Conservation (phyloP, 2,797 vertebrate genomes). For the Syngnathus acus region DNA sequence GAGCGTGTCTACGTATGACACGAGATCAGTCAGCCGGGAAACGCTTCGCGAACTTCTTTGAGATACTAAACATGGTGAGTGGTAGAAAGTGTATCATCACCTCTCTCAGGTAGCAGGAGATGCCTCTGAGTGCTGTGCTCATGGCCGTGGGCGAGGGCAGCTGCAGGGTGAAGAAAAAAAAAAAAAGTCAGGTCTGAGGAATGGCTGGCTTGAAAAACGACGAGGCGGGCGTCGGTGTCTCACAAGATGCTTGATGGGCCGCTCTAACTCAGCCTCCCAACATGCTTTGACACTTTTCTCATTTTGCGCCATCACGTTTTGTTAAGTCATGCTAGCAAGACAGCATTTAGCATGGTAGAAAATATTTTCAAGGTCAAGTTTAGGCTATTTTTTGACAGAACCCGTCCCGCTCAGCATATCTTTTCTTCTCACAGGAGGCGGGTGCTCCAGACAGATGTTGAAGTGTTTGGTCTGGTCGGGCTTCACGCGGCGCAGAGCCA, state of each 20-base stretch:
- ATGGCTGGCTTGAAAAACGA: background rate
- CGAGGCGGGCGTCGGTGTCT: background rate
- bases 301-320: background rate
- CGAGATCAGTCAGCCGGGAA: background rate
- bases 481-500: slow-evolving; percentile 82
- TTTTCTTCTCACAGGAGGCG: slow-evolving; percentile 72
- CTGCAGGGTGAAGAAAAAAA: slow-evolving; percentile 49
- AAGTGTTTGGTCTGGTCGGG: slow-evolving; percentile 84
- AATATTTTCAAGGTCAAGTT: too few relatives aligned
- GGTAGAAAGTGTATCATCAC: slow-evolving; percentile 46
- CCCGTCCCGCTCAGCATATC: background rate
- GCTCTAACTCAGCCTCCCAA: background rate
- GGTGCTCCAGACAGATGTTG: slow-evolving; percentile 84
- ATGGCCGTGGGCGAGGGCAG: slow-evolving; percentile 83
- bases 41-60: background rate
- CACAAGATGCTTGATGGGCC: background rate
- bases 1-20: background rate
- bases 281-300: background rate
- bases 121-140: slow-evolving; percentile 82
- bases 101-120: slow-evolving; percentile 90
- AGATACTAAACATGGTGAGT: too few relatives aligned
- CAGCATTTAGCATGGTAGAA: background rate
- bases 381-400: background rate
- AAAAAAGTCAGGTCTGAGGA: background rate
- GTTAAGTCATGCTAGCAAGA: background rate